Evolutionary conservation across 2,797 vertebrate species (phyloP).

Genomic region (Bradypodion ventrale): DNA sequence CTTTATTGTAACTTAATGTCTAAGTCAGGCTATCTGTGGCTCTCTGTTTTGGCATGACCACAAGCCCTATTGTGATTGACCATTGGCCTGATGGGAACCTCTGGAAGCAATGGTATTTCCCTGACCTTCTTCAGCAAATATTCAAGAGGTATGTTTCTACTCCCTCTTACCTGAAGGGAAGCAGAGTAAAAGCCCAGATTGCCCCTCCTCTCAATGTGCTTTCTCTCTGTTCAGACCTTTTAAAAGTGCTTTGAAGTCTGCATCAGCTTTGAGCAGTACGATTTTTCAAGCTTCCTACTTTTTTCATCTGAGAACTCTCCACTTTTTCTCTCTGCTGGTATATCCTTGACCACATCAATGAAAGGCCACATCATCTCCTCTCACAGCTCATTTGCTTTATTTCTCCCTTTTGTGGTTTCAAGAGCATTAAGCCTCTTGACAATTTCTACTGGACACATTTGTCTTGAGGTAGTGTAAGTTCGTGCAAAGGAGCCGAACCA

Average conservation of each 20-base stretch:
- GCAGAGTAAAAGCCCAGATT: too few species aligned
- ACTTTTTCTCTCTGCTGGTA: neutral
- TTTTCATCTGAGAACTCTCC: slow-evolving; percentile 11
- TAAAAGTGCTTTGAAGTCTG: neutral
- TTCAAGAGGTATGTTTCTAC: neutral
- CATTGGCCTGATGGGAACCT: neutral
- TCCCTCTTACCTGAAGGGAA: neutral
- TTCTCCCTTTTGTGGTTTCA: slow-evolving; percentile 16
- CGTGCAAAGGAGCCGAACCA: fast-evolving
- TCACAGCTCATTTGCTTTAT: neutral
- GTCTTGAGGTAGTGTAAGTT: fast-evolving
- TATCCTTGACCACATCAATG: slow-evolving; percentile 3
- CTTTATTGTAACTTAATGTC: neutral
- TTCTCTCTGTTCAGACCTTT: neutral
- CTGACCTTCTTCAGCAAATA: neutral
- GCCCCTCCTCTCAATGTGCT: too few species aligned
- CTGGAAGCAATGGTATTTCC: neutral
- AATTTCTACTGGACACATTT: slow-evolving; percentile 13
- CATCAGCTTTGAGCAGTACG: neutral
- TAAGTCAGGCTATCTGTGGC: neutral
- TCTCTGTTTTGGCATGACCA: too few species aligned
- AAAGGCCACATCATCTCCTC: slow-evolving; percentile 4
- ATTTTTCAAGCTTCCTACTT: neutral
- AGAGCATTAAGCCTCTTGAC: slow-evolving; percentile 19
- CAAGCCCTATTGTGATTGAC: too few species aligned